Percentiles rank a stretch among this genome's conserved stretches.
phyloP scores from a whole-genome alignment of 2,797 vertebrate genomes.

The Meda fulgida region DNA sequence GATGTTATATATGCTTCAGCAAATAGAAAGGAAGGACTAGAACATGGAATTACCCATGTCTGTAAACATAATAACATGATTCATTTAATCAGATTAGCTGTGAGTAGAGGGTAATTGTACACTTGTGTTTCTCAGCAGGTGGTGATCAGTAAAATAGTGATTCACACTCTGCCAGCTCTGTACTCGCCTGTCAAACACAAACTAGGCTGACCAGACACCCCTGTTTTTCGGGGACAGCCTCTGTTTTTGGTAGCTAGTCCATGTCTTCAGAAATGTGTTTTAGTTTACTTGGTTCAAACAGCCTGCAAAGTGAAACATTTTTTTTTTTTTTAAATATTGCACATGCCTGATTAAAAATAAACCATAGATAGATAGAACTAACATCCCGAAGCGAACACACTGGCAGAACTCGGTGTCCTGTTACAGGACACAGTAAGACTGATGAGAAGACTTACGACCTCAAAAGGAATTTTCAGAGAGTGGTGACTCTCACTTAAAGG shows the following conservation, averaged over 20 bases:
- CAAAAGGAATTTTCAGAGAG: no score
- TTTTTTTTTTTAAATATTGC: no score
- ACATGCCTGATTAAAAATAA: neutral
- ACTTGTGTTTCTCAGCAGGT: conserved; percentile 54
- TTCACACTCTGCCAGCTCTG: conserved; percentile 8
- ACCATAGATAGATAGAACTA: no score
- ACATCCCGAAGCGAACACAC: no score
- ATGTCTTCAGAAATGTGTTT: neutral
- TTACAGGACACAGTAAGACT: no score
- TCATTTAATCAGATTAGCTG: conserved; percentile 59
- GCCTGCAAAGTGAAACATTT: neutral
- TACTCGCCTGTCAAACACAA: neutral
- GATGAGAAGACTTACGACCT: no score
- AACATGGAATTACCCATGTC: conserved; percentile 43
- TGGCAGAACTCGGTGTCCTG: no score
- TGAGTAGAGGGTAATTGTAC: conserved; percentile 54
- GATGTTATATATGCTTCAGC: conserved; percentile 49
- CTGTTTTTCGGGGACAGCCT: neutral
- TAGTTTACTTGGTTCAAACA: neutral
- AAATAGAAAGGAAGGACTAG: conserved; percentile 45
- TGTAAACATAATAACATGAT: conserved; percentile 55
- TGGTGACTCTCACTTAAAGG: no score
- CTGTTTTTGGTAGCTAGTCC: neutral
- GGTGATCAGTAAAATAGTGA: conserved; percentile 42
- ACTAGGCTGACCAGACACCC: neutral